phyloP scores from a whole-genome alignment of 2,113 vertebrate species.

The Chlamydotis undulata region DNA sequence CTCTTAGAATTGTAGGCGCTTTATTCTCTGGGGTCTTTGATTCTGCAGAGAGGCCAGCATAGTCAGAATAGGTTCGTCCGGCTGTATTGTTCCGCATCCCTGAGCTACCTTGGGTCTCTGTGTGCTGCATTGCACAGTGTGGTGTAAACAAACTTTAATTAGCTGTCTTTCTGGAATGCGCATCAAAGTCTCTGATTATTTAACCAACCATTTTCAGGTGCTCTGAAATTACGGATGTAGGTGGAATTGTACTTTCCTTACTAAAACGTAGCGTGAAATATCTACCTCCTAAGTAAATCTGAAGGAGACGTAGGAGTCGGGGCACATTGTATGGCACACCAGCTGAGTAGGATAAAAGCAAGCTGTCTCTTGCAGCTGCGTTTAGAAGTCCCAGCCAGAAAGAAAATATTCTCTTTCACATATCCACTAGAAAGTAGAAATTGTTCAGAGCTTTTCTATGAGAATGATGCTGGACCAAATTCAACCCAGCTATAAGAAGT shows the following conservation, averaged over 20 bases:
- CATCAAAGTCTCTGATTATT: background rate
- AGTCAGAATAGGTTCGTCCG: background rate
- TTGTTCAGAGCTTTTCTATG: constrained; percentile 59
- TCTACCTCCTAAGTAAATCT: background rate
- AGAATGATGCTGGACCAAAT: constrained; percentile 51
- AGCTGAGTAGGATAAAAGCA: constrained; percentile 59
- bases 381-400: constrained; percentile 30
- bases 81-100: background rate
- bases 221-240: background rate
- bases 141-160: background rate
- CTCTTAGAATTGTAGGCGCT: background rate
- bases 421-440: constrained; percentile 62
- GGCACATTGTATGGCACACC: background rate
- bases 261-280: background rate
- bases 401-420: constrained; percentile 63
- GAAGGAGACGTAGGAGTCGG: background rate
- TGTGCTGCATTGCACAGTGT: background rate
- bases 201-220: constrained; percentile 6
- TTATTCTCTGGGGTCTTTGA: background rate
- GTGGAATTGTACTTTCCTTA: background rate
- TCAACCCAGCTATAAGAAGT: constrained; percentile 40
- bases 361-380: constrained; percentile 59
- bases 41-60: background rate
- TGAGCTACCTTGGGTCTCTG: background rate
- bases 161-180: background rate